phyloP scores from a whole-genome alignment of 2,888 invertebrate species.

The Xestia c-nigrum region DNA sequence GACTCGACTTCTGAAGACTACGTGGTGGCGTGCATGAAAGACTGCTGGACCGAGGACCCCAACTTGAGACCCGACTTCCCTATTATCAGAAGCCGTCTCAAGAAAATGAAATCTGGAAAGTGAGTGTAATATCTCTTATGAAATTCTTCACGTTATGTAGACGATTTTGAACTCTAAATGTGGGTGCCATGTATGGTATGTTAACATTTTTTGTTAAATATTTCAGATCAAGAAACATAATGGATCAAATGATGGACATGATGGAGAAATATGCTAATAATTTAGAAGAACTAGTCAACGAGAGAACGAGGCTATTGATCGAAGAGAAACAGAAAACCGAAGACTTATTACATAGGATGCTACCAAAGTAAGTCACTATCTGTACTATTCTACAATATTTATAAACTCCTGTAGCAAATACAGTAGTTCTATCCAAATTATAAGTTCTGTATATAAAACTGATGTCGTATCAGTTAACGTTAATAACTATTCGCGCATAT shows the following conservation, averaged over 20 bases:
- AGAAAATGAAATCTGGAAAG: conserved; percentile 97
- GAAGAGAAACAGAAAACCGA: conserved; percentile 98
- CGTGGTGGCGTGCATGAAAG: conserved; percentile 95
- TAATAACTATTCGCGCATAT: conserved; percentile 24
- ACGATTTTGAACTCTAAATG: conserved; percentile 11
- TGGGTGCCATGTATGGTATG: not conserved
- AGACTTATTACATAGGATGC: conserved; percentile 97
- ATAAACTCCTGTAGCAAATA: conserved; percentile 2
- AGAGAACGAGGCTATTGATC: conserved; percentile 96
- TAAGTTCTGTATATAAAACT: conserved; percentile 40
- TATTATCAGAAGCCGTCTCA: conserved; percentile 94
- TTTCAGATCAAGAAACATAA: conserved; percentile 95
- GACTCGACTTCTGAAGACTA: conserved; percentile 94
- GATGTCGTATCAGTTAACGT: conserved; percentile 33
- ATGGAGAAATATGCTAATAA: conserved; percentile 99
- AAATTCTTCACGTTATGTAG: not conserved
- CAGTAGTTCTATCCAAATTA: conserved; percentile 22
- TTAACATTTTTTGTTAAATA: conserved; percentile 14
- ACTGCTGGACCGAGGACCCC: conserved; percentile 97
- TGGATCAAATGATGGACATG: conserved; percentile 99
- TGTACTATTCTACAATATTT: not conserved
- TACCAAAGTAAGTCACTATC: conserved; percentile 93
- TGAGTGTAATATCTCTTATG: conserved; percentile 83
- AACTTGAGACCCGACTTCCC: conserved; percentile 96
- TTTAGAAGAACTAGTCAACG: conserved; percentile 97